phyloP scores from a whole-genome alignment of 2,888 invertebrate species.

The Caenorhabditis japonica region DNA sequence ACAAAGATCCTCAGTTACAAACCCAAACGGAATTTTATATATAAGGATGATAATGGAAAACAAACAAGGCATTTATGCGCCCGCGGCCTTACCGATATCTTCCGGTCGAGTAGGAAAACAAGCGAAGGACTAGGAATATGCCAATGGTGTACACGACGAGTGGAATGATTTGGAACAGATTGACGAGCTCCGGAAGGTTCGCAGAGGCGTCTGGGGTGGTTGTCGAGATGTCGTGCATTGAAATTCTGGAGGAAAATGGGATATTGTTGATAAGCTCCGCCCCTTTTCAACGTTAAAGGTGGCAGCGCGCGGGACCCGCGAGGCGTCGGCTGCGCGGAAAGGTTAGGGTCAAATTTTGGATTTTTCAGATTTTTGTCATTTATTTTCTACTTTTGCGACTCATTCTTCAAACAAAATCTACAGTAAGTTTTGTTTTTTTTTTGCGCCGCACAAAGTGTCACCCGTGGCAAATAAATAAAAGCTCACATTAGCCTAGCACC shows the following conservation, averaged over 20 bases:
- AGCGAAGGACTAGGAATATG: slow-evolving; percentile 20
- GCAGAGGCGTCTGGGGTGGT: slow-evolving; percentile 13
- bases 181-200: not conserved
- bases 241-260: slow-evolving; percentile 20
- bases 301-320: no score
- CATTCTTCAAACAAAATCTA: no score
- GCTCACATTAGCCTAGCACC: slow-evolving; percentile 33
- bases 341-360: no score
- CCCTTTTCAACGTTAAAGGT: no score
- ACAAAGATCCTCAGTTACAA: no score
- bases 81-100: slow-evolving; percentile 35
- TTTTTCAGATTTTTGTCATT: no score
- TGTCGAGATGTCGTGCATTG: slow-evolving; percentile 19
- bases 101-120: slow-evolving; percentile 36
- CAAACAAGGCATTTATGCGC: slow-evolving; percentile 15
- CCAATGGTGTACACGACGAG: slow-evolving; percentile 39
- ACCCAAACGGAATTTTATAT: no score
- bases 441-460: not conserved
- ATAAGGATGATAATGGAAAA: slow-evolving; percentile 29
- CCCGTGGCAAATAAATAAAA: no score
- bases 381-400: no score
- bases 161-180: slow-evolving; percentile 28
- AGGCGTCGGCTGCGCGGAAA: no score
- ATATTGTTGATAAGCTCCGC: no score
- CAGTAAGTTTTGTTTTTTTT: no score